Evolutionary conservation across 1,140 invertebrate genomes (phyloP), one percentile per base, ranked within the genome.

Genomic region (Papilio polytes): DNA sequence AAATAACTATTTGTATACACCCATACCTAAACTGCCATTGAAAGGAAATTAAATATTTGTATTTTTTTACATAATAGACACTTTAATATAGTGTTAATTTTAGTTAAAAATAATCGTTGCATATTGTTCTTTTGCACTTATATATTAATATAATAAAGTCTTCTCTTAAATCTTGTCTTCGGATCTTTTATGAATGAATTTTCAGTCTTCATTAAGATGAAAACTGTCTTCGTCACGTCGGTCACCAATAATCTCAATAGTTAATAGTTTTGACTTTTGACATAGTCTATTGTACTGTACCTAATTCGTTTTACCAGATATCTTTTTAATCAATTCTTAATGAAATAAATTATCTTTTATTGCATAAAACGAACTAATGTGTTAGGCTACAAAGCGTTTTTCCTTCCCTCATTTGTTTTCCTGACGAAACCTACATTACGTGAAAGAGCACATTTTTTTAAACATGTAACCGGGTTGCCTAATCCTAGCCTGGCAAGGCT

Each of bases 161-260:
- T 63, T 63, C 59, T 63, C 59, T 22, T 63, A 31, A 70, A 31
- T n/a, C 6, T 70, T 70, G 13, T 36, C 26, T 15, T 31, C 22
- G 59, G 22, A 66, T 31, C 63, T 4, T 59, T 20, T 63, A 63
- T 26, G 0, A 26, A 63, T 63, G 20, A 63, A 20, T 63, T 10
- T 3, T 63, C 9, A 26, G 20, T 63, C 20, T 59, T 63, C 22
- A 63, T 63, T 2, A n/a, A n/a, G n/a, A n/a, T n/a, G n/a, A n/a
- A n/a, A n/a, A n/a, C n/a, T n/a, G n/a, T n/a, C n/a, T n/a, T n/a
- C n/a, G n/a, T 26, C 36, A 15, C 63, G 12, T 26, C 59, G 12
- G 22, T 63, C 59, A 63, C 59, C 26, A 63, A 70, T 70, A 70
- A 70, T 70, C 63, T 70, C 63, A 70, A 70, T 70, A 70, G 26